Percentiles rank a stretch among this genome's conserved stretches.
phyloP scores from a whole-genome alignment of 2,888 invertebrate species.

The Caenorhabditis afra region DNA sequence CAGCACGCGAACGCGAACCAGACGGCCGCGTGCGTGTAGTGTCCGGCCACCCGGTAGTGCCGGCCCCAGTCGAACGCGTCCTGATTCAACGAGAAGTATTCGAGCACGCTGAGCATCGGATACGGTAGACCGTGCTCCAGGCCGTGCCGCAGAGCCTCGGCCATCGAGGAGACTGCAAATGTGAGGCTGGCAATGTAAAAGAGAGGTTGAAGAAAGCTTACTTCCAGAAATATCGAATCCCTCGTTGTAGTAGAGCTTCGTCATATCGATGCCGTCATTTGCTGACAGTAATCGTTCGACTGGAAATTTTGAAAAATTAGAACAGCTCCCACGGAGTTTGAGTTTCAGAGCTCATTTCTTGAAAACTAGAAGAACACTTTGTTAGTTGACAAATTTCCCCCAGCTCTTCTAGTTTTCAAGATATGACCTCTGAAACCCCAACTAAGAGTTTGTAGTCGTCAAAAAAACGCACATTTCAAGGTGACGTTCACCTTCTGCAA shows the following conservation, averaged over 20 bases:
- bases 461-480: constrained; percentile 63
- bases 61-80: constrained; percentile 77
- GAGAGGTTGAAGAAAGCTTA: constrained; percentile 13
- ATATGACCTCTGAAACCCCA: too few relatives aligned
- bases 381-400: too few relatives aligned
- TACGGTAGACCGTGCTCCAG: constrained; percentile 76
- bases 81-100: constrained; percentile 74
- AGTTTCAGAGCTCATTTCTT: too few relatives aligned
- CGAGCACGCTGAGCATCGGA: constrained; percentile 76
- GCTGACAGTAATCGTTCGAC: constrained; percentile 61
- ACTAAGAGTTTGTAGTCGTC: too few relatives aligned
- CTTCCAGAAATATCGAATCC: constrained; percentile 72
- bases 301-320: constrained; percentile 34
- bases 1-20: constrained; percentile 69
- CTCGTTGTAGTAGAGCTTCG: constrained; percentile 74
- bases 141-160: constrained; percentile 70
- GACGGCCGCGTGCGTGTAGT: constrained; percentile 74
- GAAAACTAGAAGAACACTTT: too few relatives aligned
- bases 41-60: constrained; percentile 77
- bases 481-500: constrained; percentile 76
- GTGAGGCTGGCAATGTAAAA: not conserved
- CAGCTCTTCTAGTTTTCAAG: too few relatives aligned
- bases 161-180: constrained; percentile 73
- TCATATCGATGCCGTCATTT: constrained; percentile 62
- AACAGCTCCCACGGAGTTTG: too few relatives aligned